Evolutionary conservation across 2,888 invertebrate species (phyloP).

Genomic region (Lithophane leautieri): DNA sequence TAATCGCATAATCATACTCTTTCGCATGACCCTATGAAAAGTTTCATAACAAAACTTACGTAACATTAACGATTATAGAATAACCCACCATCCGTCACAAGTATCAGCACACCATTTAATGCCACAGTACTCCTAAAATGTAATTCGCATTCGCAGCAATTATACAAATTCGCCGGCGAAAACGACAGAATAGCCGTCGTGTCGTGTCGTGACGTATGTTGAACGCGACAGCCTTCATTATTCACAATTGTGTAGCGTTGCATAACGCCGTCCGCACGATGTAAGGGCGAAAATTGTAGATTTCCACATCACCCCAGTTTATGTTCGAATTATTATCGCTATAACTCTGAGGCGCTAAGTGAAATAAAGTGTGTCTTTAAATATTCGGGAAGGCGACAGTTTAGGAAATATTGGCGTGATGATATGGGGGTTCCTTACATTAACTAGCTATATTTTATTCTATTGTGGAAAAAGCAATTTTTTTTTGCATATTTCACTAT

Average conservation of each 20-base stretch:
- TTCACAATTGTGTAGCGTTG: conserved; percentile 67
- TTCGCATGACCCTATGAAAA: background rate
- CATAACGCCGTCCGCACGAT: conserved; percentile 58
- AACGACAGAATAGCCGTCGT: conserved; percentile 46
- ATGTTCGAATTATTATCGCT: conserved; percentile 70
- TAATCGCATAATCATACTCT: too few relatives aligned
- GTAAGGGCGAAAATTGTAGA: conserved; percentile 59
- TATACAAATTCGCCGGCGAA: conserved; percentile 50
- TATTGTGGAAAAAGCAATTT: conserved; percentile 13
- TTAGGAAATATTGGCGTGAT: conserved; percentile 45
- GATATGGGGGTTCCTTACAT: conserved; percentile 32
- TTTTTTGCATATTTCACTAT: conserved; percentile 8
- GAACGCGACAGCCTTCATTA: conserved; percentile 69
- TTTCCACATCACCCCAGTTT: conserved; percentile 64
- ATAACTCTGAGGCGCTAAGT: conserved; percentile 68
- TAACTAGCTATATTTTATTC: conserved; percentile 23
- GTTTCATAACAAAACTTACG: background rate
- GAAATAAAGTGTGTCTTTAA: conserved; percentile 67
- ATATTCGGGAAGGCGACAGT: conserved; percentile 60
- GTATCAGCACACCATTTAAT: conserved; percentile 24
- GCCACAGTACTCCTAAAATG: conserved; percentile 31
- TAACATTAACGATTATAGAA: background rate
- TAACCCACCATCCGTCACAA: background rate
- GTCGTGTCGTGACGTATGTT: conserved; percentile 65
- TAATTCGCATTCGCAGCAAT: conserved; percentile 50